Percentiles rank a stretch among this genome's conserved stretches.
phyloP scores from a whole-genome alignment of 2,113 vertebrate species.

The Triplophysa dalaica region DNA sequence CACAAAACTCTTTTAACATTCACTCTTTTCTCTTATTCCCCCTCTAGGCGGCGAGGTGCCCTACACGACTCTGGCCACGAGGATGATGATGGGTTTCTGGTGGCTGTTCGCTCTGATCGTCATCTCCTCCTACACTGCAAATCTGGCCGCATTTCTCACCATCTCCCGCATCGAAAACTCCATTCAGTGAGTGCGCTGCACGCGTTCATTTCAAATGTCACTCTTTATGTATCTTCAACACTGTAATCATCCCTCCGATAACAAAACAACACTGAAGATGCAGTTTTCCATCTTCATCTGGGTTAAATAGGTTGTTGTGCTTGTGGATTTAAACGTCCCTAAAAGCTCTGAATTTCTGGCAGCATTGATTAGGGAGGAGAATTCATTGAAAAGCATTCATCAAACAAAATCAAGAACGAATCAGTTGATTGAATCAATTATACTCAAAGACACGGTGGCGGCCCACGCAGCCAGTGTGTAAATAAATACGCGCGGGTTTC shows the following conservation, averaged over 20 bases:
- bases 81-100: constrained; percentile 99
- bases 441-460: neutral
- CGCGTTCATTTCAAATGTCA: constrained; percentile 15
- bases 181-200: constrained; percentile 91
- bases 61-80: constrained; percentile 91
- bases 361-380: neutral
- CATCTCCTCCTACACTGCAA: constrained; percentile 97
- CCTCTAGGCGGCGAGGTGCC: constrained; percentile 91
- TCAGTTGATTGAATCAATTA: constrained; percentile 30
- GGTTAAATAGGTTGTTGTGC: neutral
- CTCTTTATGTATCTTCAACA: constrained; percentile 18
- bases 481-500: constrained; percentile 21
- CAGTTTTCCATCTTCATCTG: neutral
- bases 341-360: neutral
- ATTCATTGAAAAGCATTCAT: neutral
- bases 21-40: constrained; percentile 12
- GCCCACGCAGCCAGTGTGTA: neutral
- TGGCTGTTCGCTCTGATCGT: constrained; percentile 98
- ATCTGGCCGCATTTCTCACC: constrained; percentile 97
- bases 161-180: constrained; percentile 96
- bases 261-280: constrained; percentile 8
- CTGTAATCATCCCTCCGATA: constrained; percentile 36
- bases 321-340: neutral
- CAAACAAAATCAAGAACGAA: constrained; percentile 13
- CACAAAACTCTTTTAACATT: neutral